Conservation (phyloP, 2,888 invertebrate species). For the Ophonus ardosiacus region DNA sequence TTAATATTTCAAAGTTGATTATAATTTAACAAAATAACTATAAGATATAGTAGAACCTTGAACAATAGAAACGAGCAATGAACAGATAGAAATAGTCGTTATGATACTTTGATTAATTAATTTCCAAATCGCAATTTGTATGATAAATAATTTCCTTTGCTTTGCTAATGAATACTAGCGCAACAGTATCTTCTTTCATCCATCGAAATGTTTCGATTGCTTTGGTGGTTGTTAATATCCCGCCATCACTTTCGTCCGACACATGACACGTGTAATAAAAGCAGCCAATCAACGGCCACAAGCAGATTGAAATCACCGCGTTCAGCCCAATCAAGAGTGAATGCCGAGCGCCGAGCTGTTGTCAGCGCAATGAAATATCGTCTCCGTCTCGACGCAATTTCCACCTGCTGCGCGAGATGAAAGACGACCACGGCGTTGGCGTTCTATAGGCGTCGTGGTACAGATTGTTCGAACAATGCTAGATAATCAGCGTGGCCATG, state of each 20-base stretch:
- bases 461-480: conserved; percentile 36
- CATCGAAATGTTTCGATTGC: conserved; percentile 1
- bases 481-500: conserved; percentile 27
- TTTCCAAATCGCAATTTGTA: not conserved
- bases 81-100: too few species aligned
- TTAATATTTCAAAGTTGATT: too few species aligned
- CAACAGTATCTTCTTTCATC: conserved; percentile 35
- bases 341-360: not conserved
- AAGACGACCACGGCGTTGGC: not conserved
- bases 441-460: conserved; percentile 55
- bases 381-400: conserved; percentile 18
- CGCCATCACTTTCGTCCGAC: conserved; percentile 13
- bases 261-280: conserved; percentile 32
- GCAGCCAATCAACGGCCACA: conserved; percentile 38
- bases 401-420: conserved; percentile 46
- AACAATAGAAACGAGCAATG: too few species aligned
- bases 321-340: conserved; percentile 4
- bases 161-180: not conserved
- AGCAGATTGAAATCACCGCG: conserved; percentile 30
- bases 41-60: too few species aligned
- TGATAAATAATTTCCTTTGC: conserved; percentile 33
- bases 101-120: not conserved
- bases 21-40: too few species aligned
- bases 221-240: conserved; percentile 21
- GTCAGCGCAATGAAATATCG: conserved; percentile 44